Percentiles rank a stretch among this genome's conserved stretches.
phyloP scores from a whole-genome alignment of 2,113 vertebrate species.

The Seriola dumerili region DNA sequence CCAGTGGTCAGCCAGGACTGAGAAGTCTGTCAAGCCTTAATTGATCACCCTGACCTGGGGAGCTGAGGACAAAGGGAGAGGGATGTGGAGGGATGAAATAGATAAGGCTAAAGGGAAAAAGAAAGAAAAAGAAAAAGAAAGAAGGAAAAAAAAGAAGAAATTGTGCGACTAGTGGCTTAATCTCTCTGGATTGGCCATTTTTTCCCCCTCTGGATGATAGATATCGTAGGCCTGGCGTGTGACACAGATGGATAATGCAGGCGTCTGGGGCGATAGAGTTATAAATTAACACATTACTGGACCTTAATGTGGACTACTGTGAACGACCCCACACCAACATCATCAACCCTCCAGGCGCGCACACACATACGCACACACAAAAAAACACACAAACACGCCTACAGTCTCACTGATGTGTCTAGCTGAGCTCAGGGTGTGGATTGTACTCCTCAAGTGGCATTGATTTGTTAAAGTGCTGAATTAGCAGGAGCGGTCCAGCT shows the following conservation, averaged over 20 bases:
- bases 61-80: conserved; percentile 71
- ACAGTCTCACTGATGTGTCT: conserved; percentile 90
- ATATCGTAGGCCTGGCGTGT: conserved; percentile 92
- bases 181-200: conserved; percentile 74
- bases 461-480: conserved; percentile 99
- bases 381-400: conserved; percentile 61
- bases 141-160: conserved; percentile 45
- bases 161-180: conserved; percentile 71
- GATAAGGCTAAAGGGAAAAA: conserved; percentile 57
- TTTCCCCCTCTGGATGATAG: conserved; percentile 89
- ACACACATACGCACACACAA: conserved; percentile 28
- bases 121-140: conserved; percentile 16
- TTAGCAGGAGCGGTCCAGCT: conserved; percentile 95
- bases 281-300: conserved; percentile 99
- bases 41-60: conserved; percentile 90
- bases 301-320: conserved; percentile 96
- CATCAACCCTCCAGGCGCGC: conserved; percentile 62
- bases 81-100: conserved; percentile 49
- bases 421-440: conserved; percentile 92
- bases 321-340: conserved; percentile 85
- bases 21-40: conserved; percentile 89
- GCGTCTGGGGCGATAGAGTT: conserved; percentile 93
- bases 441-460: conserved; percentile 99
- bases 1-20: conserved; percentile 86
- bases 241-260: conserved; percentile 98